These are phyloP conservation scores for Pogonus chalceus DNA, from an alignment of 1,140 invertebrate species.

Conservation along the genomic window DNA sequence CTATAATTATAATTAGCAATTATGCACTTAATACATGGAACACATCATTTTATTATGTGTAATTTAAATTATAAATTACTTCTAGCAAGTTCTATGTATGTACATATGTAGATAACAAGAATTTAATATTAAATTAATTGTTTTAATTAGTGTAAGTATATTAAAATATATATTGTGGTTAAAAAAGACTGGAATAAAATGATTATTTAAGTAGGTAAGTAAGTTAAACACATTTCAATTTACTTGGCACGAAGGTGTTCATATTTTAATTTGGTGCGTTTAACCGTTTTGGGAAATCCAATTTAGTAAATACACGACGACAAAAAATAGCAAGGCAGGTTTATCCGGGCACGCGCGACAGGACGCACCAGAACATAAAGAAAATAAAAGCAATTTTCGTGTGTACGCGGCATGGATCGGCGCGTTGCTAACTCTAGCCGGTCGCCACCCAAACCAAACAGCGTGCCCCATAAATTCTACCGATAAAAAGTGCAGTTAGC, in stretches of 20 bases:
- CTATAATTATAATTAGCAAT: too few relatives aligned
- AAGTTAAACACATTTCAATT: not conserved
- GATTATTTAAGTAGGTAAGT: too few relatives aligned
- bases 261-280: slow-evolving; percentile 3
- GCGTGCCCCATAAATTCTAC: not conserved
- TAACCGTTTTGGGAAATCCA: not conserved
- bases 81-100: too few relatives aligned
- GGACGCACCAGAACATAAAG: not conserved
- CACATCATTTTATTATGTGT: too few relatives aligned
- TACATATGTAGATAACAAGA: too few relatives aligned
- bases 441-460: not conserved
- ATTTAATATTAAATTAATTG: too few relatives aligned
- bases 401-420: not conserved
- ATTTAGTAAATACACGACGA: slow-evolving; percentile 2
- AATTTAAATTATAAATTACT: too few relatives aligned
- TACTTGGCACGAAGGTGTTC: not conserved
- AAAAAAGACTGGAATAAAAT: too few relatives aligned
- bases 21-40: too few relatives aligned
- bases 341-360: not conserved
- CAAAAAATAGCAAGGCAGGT: not conserved
- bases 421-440: not conserved
- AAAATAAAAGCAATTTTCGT: slow-evolving; percentile 3
- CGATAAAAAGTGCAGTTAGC: slow-evolving; percentile 6
- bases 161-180: too few relatives aligned
- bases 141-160: too few relatives aligned